phyloP scores from a whole-genome alignment of 2,113 vertebrate genomes.

The Pseudopipra pipra region DNA sequence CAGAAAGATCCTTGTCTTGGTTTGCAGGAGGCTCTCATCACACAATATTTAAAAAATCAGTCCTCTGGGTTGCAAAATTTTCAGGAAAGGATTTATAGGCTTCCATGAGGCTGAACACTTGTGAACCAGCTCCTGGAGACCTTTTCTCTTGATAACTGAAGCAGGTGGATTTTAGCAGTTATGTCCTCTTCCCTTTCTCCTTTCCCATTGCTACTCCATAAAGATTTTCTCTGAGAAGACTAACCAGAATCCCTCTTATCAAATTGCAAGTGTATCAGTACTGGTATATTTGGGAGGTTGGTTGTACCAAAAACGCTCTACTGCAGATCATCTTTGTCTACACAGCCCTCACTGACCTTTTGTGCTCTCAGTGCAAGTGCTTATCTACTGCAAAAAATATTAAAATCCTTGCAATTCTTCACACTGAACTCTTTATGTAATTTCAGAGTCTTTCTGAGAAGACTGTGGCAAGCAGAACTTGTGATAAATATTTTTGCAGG shows the following conservation, averaged over 20 bases:
- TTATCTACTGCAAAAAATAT: background rate
- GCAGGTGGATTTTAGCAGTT: background rate
- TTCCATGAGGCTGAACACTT: background rate
- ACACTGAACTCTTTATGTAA: background rate
- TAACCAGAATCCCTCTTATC: background rate
- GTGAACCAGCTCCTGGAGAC: background rate
- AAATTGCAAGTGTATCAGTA: background rate
- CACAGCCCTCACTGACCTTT: background rate
- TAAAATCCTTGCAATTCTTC: background rate
- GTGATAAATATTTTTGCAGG: background rate
- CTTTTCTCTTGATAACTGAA: background rate
- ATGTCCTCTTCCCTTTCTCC: background rate
- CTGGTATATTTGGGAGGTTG: background rate
- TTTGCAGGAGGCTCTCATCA: background rate
- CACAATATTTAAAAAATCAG: background rate
- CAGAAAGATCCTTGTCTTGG: background rate
- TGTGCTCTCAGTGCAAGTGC: background rate
- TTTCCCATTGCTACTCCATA: background rate
- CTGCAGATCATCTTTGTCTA: background rate
- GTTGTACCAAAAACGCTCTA: background rate
- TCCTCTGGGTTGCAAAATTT: background rate
- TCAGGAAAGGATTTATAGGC: background rate
- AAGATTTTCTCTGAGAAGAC: background rate
- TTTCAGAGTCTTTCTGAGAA: background rate
- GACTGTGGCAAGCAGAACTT: background rate